These are phyloP conservation scores for Syrista parreyssii DNA, from an alignment of 2,888 invertebrate genomes.

Conservation along the genomic window DNA sequence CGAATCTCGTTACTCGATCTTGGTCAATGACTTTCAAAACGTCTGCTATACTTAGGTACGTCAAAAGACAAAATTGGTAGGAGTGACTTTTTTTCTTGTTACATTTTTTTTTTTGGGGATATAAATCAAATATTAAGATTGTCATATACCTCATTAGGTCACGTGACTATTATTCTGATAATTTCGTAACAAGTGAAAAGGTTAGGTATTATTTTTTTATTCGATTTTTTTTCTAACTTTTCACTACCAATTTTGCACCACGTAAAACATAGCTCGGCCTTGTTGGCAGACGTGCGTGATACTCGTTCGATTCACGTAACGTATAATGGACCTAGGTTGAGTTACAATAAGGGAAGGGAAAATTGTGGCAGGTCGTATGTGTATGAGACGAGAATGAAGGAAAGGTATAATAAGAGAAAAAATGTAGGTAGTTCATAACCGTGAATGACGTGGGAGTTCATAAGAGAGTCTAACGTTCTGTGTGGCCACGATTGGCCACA, in stretches of 20 bases:
- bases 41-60: not conserved
- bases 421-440: slow-evolving; percentile 31
- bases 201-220: not conserved
- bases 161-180: not conserved
- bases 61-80: not conserved
- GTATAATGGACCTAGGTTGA: not conserved
- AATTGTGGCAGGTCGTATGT: slow-evolving; percentile 12
- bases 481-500: slow-evolving; percentile 46
- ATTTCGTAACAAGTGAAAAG: not conserved
- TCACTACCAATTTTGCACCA: not conserved
- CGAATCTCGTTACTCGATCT: not conserved
- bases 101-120: not conserved
- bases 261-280: not conserved
- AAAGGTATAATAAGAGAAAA: not conserved
- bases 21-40: not conserved
- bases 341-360: slow-evolving; percentile 5
- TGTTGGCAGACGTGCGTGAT: not conserved
- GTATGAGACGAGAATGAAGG: not conserved
- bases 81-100: not conserved
- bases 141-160: too few species aligned
- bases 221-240: not conserved
- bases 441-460: slow-evolving; percentile 49
- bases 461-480: slow-evolving; percentile 45
- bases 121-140: not conserved
- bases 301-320: not conserved